Evolutionary conservation across 2,888 invertebrate genomes (phyloP), one percentile per base, ranked within the genome.

Genomic region (Thecophora atra): DNA sequence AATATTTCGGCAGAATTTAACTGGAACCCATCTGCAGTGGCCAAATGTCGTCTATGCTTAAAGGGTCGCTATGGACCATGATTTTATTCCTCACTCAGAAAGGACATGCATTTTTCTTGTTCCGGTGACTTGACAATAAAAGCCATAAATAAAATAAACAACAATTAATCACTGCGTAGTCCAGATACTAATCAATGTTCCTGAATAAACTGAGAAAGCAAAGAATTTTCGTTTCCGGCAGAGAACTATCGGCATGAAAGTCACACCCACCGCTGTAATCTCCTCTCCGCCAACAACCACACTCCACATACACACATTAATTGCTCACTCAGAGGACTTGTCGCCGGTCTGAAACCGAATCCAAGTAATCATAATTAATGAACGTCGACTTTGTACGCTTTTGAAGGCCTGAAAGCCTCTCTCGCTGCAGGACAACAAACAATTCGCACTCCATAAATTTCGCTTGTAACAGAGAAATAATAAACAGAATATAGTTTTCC

Each of bases 311-410:
- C 30, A 28, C 37, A 44, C 24, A 68, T 68, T 68, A 68, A 68
- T 68, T 68, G 63, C 63, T 37, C 63, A 62, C 26, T 58, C 52
- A 70, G 21, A 28, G 24, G 21, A 37, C 51, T 52, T 63, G 42
- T 68, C 42, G 52, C 63, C 51, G 51, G 30, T 15, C 68, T 60
- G 24, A 56, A 67, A 56, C 42, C 67, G 54, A 28, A 11, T n/a
- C 68, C 44, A 1, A 58, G 51, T 82, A 83, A 81, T 82, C 79
- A 82, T 82, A 82, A 82, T 82, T 82, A 82, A 82, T 82, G 81
- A 82, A 83, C 81, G 72, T 67, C 56, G 62, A 72, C 71, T 66
- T 75, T 65, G 52, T 68, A 52, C 19, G 71, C 60, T 65, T 64
- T 56, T 66, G 26, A 19, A 21, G 58, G 15, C 56, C 44, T 56